Base-by-base conservation (phyloP, 2,113 vertebrate species). In the Cardinalis cardinalis region DNA sequence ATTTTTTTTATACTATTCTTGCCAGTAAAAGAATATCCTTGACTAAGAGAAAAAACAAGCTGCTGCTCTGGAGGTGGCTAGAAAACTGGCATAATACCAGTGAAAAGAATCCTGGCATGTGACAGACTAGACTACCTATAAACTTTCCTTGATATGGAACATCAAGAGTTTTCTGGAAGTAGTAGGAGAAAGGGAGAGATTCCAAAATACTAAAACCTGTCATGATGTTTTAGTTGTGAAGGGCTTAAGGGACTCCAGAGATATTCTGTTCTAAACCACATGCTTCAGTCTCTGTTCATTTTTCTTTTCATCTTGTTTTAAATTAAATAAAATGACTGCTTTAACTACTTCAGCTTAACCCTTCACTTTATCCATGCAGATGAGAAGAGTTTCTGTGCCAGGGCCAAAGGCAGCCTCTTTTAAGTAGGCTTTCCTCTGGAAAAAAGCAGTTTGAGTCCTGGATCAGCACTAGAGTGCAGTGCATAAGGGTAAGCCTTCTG, bases 1-100 rank as follows among this genome's bases (percentile, higher is more conserved):
- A 72, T 41, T 41, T 72, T 74, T 85, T 84, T 61, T 14, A 12
- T 78, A 71, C 9, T 76, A 60, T 56, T 89, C 43, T 82, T 93
- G 77, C 87, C 87, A 94, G 48, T 81, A 89, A 79, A 84, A 82
- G 60, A 87, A 51, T 80, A 82, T 52, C 59, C 78, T 87, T 87
- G 78, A 94, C 77, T 83, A 83, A 91, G 68, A 86, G 36, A 20
- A 76, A 86, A 95, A 91, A 63, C 26, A 87, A 83, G 63, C 56
- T 93, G n/a, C 84, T 90, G 24, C 84, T 95, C 89, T 91, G 87
- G 75, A 90, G 71, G 78, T 89, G 72, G 48, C 60, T 84, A 74
- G 64, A 69, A 84, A 85, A 84, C 60, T 95, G 91, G 89, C 81
- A 77, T 65, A 64, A 73, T 48, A 89, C 48, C 89, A 93, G 52